Percentiles rank a stretch among this genome's conserved stretches.
phyloP scores from a whole-genome alignment of 2,113 vertebrate genomes.

The Labrus mixtus region DNA sequence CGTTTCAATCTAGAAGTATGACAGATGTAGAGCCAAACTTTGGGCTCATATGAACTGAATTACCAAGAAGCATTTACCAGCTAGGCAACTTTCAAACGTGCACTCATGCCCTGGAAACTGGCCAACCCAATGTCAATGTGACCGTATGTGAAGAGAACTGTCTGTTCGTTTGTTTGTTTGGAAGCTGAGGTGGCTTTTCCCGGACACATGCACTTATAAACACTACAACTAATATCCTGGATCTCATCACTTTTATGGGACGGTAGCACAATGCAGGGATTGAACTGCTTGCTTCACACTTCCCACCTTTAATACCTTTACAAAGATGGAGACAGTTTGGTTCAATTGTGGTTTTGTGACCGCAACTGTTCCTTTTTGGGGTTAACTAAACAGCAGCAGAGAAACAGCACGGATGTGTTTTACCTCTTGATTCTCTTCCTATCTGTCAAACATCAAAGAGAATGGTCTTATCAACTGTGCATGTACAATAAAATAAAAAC shows the following conservation, averaged over 20 bases:
- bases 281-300: constrained; percentile 8
- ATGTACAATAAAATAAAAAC: background rate
- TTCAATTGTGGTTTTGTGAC: background rate
- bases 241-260: background rate
- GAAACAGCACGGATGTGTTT: background rate
- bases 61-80: background rate
- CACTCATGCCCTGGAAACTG: constrained; percentile 9
- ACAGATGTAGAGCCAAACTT: background rate
- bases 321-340: background rate
- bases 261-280: constrained; percentile 10
- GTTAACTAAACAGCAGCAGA: background rate
- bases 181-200: background rate
- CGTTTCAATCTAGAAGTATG: background rate
- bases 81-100: constrained; percentile 4
- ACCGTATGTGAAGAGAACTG: background rate
- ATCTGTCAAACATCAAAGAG: background rate
- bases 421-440: background rate
- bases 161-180: too few species aligned
- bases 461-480: background rate
- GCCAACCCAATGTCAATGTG: constrained; percentile 8
- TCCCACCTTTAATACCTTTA: constrained; percentile 16
- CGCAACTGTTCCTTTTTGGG: background rate
- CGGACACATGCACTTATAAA: background rate
- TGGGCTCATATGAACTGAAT: background rate
- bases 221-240: background rate